These are phyloP conservation scores for Nettapus auritus DNA, from an alignment of 2,113 vertebrate species.

Conservation along the genomic window DNA sequence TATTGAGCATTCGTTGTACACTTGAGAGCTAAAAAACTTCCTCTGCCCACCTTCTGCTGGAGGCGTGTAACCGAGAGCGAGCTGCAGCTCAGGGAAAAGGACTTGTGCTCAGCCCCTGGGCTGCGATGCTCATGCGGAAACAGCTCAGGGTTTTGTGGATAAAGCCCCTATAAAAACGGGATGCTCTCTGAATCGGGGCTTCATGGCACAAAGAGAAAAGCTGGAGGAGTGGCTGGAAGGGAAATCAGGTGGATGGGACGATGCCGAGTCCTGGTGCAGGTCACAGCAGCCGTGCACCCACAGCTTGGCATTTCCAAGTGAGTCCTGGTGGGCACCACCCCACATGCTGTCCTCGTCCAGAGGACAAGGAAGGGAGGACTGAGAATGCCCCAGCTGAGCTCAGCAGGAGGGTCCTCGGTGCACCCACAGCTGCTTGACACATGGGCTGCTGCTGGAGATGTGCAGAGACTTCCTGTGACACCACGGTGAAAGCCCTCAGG, in stretches of 20 bases:
- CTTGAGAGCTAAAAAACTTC: neutral
- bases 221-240: neutral
- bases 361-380: neutral
- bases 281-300: too few species aligned
- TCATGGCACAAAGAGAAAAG: neutral
- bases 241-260: neutral
- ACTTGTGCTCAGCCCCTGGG: neutral
- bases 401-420: too few species aligned
- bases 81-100: neutral
- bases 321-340: neutral
- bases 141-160: neutral
- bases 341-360: neutral
- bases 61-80: rapidly evolving
- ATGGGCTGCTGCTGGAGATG: too few species aligned
- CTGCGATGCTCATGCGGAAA: neutral
- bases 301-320: neutral
- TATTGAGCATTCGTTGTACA: neutral
- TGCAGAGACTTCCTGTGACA: too few species aligned
- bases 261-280: too few species aligned
- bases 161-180: neutral
- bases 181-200: rapidly evolving
- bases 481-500: too few species aligned
- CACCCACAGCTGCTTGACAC: too few species aligned
- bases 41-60: neutral
- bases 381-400: too few species aligned